Base-by-base conservation (phyloP, 2,113 vertebrate species). In the Mormyrus lacerda region DNA sequence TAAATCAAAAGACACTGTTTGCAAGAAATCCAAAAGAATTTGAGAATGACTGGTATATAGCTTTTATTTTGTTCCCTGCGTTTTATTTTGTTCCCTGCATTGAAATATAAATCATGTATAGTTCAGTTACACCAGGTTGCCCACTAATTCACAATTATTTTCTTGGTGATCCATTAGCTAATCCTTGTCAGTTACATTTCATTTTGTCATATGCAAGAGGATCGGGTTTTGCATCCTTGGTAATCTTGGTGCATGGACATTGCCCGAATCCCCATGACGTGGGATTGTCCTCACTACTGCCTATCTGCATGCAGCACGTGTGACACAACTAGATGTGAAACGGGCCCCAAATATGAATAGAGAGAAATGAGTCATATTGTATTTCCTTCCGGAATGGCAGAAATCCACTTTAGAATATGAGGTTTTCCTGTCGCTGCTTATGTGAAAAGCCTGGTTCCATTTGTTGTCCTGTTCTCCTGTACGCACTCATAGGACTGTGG, bases 331-430 rank as follows among this genome's bases (percentile, higher is more conserved):
- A 53, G n/a, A 50, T 55, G 10, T 3, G n/a, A 51, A 27, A 44
- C 7, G 8, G 3, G 21, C 42, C 79, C 15, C 83, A n/a, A 45
- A 51, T 27, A 42, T 87, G 85, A 85, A 85, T 85, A 47, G 85
- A 19, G 85, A 53, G 85, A 87, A 87, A 39, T 87, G 85, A 53
- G 31, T 87, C 85, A 87, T 13, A 51, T 53, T 27, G n/a, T 27
- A 27, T 87, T 53, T 87, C 85, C 85, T 87, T 87, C 50, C 50
- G 85, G 24, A 48, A 47, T 85, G 84, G 84, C 47, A 51, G 45
- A 50, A 85, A 51, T 85, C 45, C 13, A 27, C 47, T 8, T 13
- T 53, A 31, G 6, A 47, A 35, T 27, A 35, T 35, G 48, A 51
- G 44, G 27, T 24, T 53, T 87, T 87, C 85, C 85, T 53, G n/a